These are phyloP conservation scores for Mnemiopsis leidyi DNA, from an alignment of 37 sponge, comb jelly and placozoan genomes.

Conservation along the genomic window DNA sequence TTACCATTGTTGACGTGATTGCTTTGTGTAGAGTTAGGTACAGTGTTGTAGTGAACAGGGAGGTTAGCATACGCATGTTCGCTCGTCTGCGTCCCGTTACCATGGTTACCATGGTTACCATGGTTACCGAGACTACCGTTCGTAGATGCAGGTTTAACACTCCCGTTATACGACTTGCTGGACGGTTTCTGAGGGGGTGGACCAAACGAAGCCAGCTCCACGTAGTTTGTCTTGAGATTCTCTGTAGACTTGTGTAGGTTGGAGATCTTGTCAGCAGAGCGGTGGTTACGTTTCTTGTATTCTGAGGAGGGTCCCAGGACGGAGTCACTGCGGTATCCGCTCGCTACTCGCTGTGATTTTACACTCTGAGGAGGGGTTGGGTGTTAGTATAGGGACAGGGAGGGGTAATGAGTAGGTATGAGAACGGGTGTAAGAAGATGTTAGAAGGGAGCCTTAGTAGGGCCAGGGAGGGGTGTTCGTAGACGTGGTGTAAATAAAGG, in stretches of 20 bases:
- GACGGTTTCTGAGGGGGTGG: conserved; percentile 18
- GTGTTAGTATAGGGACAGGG: too few species aligned
- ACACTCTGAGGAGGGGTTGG: conserved; percentile 46
- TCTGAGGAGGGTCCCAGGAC: background rate
- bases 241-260: conserved; percentile 44
- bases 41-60: background rate
- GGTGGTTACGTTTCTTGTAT: background rate
- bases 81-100: background rate
- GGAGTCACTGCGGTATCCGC: conserved; percentile 51
- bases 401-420: too few species aligned
- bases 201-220: conserved; percentile 12
- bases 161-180: background rate
- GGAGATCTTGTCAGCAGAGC: background rate
- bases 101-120: background rate
- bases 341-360: conserved; percentile 14
- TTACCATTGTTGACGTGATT: background rate
- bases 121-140: background rate
- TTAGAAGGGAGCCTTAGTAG: too few species aligned
- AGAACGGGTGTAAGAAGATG: too few species aligned
- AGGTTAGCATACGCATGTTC: conserved; percentile 26
- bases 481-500: too few species aligned
- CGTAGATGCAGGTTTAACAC: background rate
- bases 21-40: background rate
- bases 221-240: conserved; percentile 18
- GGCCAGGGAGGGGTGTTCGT: too few species aligned